Conservation (phyloP, 2,888 invertebrate genomes). For the Liodrosophila aerea region DNA sequence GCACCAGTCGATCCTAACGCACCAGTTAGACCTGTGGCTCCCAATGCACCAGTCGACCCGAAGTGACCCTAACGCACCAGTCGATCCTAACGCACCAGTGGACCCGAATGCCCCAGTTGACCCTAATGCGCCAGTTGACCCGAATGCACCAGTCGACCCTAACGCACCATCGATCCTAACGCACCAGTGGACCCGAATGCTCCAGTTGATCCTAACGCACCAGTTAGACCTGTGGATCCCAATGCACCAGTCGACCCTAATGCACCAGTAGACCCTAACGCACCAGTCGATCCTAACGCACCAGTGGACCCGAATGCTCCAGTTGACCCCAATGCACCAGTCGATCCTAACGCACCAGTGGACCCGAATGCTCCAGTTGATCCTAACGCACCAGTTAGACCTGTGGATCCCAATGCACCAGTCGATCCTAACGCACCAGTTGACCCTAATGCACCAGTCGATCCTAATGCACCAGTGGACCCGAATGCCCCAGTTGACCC, state of each 20-base stretch:
- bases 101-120: no score
- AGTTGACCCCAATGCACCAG: conserved; percentile 22
- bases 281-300: conserved; percentile 9
- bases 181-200: conserved; percentile 12
- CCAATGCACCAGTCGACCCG: neutral
- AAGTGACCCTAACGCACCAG: conserved; percentile 19
- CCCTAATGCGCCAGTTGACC: no score
- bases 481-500: conserved; percentile 20
- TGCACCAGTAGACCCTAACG: neutral
- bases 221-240: conserved; percentile 12
- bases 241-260: conserved; percentile 16
- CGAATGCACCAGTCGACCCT: no score
- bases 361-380: conserved; percentile 25
- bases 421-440: conserved; percentile 26
- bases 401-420: conserved; percentile 15
- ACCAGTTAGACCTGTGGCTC: neutral
- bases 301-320: conserved; percentile 25
- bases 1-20: conserved; percentile 15
- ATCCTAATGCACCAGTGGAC: conserved; percentile 18
- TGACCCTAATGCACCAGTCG: conserved; percentile 8
- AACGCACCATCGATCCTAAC: conserved; percentile 19
- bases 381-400: conserved; percentile 4
- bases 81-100: conserved; percentile 10
- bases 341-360: conserved; percentile 12
- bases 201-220: conserved; percentile 12